phyloP scores from a whole-genome alignment of 2,797 vertebrate genomes.

The Xiphorhynchus erythropygius region DNA sequence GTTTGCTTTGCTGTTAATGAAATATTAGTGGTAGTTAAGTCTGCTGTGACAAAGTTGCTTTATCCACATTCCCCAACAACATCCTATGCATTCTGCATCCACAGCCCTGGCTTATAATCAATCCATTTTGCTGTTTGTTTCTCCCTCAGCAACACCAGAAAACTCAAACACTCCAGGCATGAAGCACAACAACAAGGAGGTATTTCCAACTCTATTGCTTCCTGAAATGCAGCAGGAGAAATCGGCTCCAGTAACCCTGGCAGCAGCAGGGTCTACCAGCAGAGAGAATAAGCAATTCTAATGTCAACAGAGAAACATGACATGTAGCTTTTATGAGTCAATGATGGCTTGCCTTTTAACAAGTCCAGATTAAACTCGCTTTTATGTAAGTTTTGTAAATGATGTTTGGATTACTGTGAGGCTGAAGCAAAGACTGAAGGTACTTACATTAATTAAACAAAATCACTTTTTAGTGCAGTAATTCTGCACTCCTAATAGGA shows the following conservation, averaged over 20 bases:
- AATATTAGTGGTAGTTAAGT: not conserved
- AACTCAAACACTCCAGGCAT: not conserved
- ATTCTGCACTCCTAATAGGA: not conserved
- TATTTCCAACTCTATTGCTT: not conserved
- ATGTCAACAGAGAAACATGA: not conserved
- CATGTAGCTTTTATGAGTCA: not conserved
- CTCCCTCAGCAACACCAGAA: not conserved
- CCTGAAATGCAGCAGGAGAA: not conserved
- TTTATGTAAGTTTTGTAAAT: not conserved
- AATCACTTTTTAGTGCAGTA: conserved; percentile 20
- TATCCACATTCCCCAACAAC: not conserved
- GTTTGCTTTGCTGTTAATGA: not conserved
- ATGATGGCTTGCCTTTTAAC: not conserved
- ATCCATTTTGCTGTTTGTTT: not conserved
- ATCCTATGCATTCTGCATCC: not conserved
- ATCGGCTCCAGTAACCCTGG: not conserved
- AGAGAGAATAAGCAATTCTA: not conserved
- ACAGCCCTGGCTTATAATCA: not conserved
- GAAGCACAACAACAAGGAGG: not conserved
- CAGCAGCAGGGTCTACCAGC: not conserved
- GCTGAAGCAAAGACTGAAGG: not conserved
- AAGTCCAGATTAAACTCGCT: not conserved
- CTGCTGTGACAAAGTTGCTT: not conserved
- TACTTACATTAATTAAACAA: conserved; percentile 9
- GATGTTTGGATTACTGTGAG: not conserved